Conservation (phyloP, 2,888 invertebrate species). For the Laothoe populi region DNA sequence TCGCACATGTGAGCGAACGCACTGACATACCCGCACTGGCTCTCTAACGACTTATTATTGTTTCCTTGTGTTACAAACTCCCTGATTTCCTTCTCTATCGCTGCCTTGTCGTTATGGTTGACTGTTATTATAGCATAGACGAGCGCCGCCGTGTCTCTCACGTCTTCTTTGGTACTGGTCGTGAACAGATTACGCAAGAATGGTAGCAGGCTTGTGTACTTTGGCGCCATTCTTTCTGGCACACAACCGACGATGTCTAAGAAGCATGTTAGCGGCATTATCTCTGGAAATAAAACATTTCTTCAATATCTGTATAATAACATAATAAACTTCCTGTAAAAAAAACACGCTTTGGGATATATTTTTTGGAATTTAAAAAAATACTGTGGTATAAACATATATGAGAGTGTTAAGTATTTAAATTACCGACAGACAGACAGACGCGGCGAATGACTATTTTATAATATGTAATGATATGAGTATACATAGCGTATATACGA, state of each 20-base stretch:
- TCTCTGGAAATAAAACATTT: constrained; percentile 65
- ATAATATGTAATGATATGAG: too few species aligned
- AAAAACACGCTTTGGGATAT: too few species aligned
- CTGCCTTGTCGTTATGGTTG: constrained; percentile 81
- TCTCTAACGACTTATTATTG: constrained; percentile 87
- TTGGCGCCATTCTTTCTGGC: constrained; percentile 87
- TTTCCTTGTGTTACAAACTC: constrained; percentile 81
- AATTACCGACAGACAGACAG: too few species aligned
- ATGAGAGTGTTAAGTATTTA: too few species aligned
- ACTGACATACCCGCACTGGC: constrained; percentile 91
- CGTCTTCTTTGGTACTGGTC: constrained; percentile 89
- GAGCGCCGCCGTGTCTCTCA: constrained; percentile 89
- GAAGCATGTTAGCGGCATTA: constrained; percentile 89
- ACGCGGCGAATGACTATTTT: too few species aligned
- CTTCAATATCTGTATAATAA: background rate
- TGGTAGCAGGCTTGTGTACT: constrained; percentile 86
- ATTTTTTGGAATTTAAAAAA: too few species aligned
- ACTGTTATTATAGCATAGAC: constrained; percentile 90
- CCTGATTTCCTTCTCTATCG: constrained; percentile 77
- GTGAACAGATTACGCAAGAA: constrained; percentile 88
- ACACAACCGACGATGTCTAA: constrained; percentile 94
- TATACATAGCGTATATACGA: too few species aligned
- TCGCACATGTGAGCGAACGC: constrained; percentile 90
- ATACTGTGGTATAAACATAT: too few species aligned
- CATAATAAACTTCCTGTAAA: background rate